phyloP scores from a whole-genome alignment of 2,797 vertebrate species.

The Nothura maculosa region DNA sequence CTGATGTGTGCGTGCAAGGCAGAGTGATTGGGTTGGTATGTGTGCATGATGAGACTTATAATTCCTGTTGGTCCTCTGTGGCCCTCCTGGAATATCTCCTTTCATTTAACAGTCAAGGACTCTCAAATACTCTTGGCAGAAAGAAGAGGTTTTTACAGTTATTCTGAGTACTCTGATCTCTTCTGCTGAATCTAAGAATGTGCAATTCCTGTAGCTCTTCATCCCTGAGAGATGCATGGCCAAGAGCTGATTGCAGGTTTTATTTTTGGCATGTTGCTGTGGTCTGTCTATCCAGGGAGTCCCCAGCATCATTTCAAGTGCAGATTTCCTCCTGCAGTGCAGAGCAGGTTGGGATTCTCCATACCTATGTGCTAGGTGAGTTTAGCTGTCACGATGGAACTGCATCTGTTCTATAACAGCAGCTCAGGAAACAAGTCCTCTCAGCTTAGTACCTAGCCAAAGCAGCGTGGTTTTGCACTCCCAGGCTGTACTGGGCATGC shows the following conservation, averaged over 20 bases:
- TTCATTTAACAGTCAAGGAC: not conserved
- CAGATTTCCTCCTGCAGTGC: not conserved
- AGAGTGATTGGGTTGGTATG: not conserved
- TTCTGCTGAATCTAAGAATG: constrained; percentile 18
- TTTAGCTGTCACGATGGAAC: not conserved
- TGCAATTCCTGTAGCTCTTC: not conserved
- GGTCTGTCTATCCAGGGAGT: not conserved
- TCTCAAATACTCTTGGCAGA: constrained; percentile 10
- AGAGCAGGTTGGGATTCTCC: not conserved
- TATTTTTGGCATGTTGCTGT: not conserved
- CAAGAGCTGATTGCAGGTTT: not conserved
- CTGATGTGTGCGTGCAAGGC: not conserved
- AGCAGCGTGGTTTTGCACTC: not conserved
- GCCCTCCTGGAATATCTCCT: constrained; percentile 4
- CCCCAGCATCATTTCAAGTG: not conserved
- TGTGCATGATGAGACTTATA: fast-evolving
- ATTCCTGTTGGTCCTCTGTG: not conserved
- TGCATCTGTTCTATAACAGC: not conserved
- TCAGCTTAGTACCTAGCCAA: not conserved
- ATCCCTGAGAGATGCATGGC: not conserved
- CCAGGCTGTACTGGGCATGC: not conserved
- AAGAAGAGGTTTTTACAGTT: constrained; percentile 20
- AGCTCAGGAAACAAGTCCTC: not conserved
- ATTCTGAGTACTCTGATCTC: not conserved
- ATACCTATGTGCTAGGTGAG: fast-evolving